Evolutionary conservation across 2,888 invertebrate genomes (phyloP).

Genomic region (Emesis furor): DNA sequence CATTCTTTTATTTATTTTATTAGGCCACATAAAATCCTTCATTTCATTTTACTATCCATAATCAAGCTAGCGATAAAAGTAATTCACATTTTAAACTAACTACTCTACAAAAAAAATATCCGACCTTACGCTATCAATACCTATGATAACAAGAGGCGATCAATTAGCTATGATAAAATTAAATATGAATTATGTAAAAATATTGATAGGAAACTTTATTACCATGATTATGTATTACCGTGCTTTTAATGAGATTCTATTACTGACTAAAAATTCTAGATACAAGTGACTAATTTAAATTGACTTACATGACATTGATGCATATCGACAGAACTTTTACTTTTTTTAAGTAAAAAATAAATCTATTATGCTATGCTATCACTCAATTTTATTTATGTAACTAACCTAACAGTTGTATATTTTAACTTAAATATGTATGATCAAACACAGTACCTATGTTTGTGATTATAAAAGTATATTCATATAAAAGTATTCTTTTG

Average conservation of each 20-base stretch:
- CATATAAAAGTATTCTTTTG: too few species aligned
- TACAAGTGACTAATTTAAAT: too few species aligned
- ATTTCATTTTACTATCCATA: neutral
- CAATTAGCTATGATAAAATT: neutral
- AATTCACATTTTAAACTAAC: neutral
- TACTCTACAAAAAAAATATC: neutral
- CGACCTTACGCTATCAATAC: neutral
- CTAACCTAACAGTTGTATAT: too few species aligned
- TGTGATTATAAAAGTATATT: too few species aligned
- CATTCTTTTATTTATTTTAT: slow-evolving; percentile 80
- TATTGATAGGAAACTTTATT: neutral
- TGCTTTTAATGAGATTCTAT: neutral
- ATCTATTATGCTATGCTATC: too few species aligned
- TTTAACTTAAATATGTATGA: too few species aligned
- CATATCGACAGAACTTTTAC: too few species aligned
- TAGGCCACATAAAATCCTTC: slow-evolving; percentile 27
- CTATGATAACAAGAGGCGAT: neutral
- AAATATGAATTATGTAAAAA: neutral
- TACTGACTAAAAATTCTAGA: too few species aligned
- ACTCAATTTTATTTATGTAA: too few species aligned
- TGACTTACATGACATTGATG: too few species aligned
- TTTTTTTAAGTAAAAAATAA: too few species aligned
- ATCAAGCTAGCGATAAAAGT: neutral
- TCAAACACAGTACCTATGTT: too few species aligned
- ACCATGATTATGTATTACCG: slow-evolving; percentile 23